phyloP scores from a whole-genome alignment of 2,888 invertebrate species.

The Clistopyga incitator region DNA sequence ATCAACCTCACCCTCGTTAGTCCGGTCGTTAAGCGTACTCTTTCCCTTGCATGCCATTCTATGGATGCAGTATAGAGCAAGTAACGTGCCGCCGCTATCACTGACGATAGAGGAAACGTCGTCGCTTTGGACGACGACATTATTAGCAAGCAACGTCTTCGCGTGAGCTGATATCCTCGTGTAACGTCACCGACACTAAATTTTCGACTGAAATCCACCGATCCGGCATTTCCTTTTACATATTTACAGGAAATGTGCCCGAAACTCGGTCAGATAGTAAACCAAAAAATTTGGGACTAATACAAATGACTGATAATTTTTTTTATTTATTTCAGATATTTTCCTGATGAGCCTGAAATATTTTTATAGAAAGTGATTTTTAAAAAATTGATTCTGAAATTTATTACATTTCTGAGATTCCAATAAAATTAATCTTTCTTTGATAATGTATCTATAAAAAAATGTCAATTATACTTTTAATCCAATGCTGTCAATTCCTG shows the following conservation, averaged over 20 bases:
- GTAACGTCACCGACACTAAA: constrained; percentile 7
- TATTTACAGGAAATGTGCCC: neutral
- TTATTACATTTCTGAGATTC: no score
- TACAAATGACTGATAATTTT: no score
- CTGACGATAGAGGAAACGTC: constrained; percentile 28
- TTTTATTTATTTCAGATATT: no score
- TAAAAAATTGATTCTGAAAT: no score
- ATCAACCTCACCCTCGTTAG: constrained; percentile 53
- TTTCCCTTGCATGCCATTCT: neutral
- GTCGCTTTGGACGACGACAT: constrained; percentile 38
- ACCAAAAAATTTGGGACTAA: constrained; percentile 8
- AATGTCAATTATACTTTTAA: neutral
- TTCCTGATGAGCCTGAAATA: no score
- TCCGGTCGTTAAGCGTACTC: constrained; percentile 27
- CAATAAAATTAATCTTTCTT: no score
- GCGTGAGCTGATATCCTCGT: constrained; percentile 9
- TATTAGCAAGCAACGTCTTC: constrained; percentile 34
- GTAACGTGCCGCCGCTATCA: neutral
- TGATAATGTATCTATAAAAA: neutral
- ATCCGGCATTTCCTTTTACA: constrained; percentile 38
- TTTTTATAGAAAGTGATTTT: no score
- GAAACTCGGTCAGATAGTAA: constrained; percentile 43
- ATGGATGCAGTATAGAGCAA: neutral
- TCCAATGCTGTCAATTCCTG: neutral
- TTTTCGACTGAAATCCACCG: constrained; percentile 35